Base-by-base conservation (phyloP, 2,797 vertebrate genomes). In the Gymnodraco acuticeps region DNA sequence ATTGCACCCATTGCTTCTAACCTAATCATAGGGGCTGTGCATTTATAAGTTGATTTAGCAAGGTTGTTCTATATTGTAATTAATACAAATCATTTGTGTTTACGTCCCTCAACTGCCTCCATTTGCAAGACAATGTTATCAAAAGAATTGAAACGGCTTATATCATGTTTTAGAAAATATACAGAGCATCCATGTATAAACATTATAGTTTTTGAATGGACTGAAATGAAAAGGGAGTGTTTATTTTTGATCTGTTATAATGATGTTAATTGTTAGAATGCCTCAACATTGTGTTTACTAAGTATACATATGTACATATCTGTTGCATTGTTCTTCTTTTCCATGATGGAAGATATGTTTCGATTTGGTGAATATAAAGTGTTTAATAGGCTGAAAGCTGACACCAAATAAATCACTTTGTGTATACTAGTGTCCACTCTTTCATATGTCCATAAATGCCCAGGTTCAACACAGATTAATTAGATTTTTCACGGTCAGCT, bases 371-470 rank as follows among this genome's bases (percentile, higher is more conserved):
- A 81, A 46, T 86, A 31, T 77, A 52, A 87, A 86, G 67, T 88
- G 78, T 85, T 90, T 72, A 86, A 88, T 85, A 94, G 93, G 87
- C 66, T 81, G 65, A 88, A 89, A 89, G 89, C 90, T 90, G 87
- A 92, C 83, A 92, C 90, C 91, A 94, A 94, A 95, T 93, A 93
- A 94, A 94, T 88, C 41, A 77, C 74, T 88, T 93, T 93, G 74
- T 85, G 55, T 90, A 87, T 68, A 78, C 46, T 47, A 78, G 71
- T 77, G 48, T 74, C 9, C 61, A 19, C 67, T 70, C 3, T 27
- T 45, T 43, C 14, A 45, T 43, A 43, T 85, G 33, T 63, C 46
- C 27, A 5, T 33, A 14, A 53, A 72, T 61, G 20, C 63, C 52
- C 11, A 31, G 3, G 15, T 19, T 51, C 20, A 51, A 27, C 41